Conservation (phyloP, 2,888 invertebrate species). For the Apodemia duryi region DNA sequence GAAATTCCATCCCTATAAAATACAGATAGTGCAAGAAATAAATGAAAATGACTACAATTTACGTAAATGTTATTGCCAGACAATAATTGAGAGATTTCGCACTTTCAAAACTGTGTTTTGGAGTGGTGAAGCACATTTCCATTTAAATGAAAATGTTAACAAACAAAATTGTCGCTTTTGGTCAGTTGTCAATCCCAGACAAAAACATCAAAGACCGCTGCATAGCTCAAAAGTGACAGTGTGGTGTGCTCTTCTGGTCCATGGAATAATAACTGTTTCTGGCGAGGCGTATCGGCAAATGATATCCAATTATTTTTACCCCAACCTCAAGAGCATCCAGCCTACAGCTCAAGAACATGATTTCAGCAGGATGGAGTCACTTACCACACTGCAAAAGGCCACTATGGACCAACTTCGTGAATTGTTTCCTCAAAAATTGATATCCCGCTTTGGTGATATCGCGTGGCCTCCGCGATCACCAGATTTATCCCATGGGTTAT, state of each 20-base stretch:
- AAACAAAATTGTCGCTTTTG: slow-evolving; percentile 2
- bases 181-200: neutral
- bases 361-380: too few relatives aligned
- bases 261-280: slow-evolving; percentile 1
- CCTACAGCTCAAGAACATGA: too few relatives aligned
- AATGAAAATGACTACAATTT: slow-evolving; percentile 9
- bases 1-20: slow-evolving; percentile 31
- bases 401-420: too few relatives aligned
- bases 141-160: neutral
- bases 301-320: neutral
- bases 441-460: too few relatives aligned
- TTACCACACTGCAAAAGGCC: too few relatives aligned
- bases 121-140: neutral
- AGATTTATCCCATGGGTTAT: too few relatives aligned
- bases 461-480: too few relatives aligned
- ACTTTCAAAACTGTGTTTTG: neutral
- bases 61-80: too few relatives aligned
- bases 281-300: slow-evolving; percentile 2
- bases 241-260: neutral
- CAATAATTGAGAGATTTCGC: too few relatives aligned
- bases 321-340: too few relatives aligned
- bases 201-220: slow-evolving; percentile 1
- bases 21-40: slow-evolving; percentile 27
- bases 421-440: neutral
- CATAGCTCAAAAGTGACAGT: neutral